Percentiles rank a stretch among this genome's conserved stretches.
Evolutionary conservation across 2,797 vertebrate species (phyloP).

Genomic region (Lemur catta): DNA sequence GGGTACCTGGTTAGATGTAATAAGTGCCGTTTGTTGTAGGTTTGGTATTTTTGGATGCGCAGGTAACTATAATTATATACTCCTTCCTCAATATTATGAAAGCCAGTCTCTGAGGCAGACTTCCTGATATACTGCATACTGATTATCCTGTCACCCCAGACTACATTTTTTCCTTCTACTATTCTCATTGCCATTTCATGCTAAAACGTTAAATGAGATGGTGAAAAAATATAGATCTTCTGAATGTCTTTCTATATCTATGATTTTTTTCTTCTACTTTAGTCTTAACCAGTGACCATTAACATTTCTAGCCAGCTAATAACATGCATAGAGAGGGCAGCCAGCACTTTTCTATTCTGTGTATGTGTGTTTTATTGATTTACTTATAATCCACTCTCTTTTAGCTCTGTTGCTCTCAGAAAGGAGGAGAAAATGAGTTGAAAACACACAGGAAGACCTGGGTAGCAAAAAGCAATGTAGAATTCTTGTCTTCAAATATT

Average conservation of each 20-base stretch:
- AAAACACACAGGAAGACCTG: not conserved
- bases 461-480: not conserved
- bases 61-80: slow-evolving; percentile 43
- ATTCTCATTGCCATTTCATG: slow-evolving; percentile 43
- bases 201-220: slow-evolving; percentile 60
- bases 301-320: slow-evolving; percentile 21
- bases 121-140: not conserved
- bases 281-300: slow-evolving; percentile 38
- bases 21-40: not conserved
- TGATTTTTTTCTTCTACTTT: slow-evolving; percentile 51
- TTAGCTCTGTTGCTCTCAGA: not conserved
- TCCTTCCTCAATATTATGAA: slow-evolving; percentile 41
- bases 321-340: not conserved
- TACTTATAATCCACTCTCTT: slow-evolving; percentile 15
- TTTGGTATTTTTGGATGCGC: slow-evolving; percentile 48
- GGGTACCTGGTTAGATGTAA: not conserved
- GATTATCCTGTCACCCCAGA: slow-evolving; percentile 47
- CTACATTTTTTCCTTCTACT: slow-evolving; percentile 30
- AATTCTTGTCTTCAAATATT: not conserved
- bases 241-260: not conserved
- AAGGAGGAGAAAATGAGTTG: not conserved
- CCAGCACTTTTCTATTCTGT: slow-evolving; percentile 6
- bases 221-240: slow-evolving; percentile 53
- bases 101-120: slow-evolving; percentile 1
- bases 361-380: not conserved